A percentile compares a stretch with the other conserved stretches of the same genome.
Conservation (phyloP, 1,140 invertebrate species). For the Harpegnathos saltator region DNA sequence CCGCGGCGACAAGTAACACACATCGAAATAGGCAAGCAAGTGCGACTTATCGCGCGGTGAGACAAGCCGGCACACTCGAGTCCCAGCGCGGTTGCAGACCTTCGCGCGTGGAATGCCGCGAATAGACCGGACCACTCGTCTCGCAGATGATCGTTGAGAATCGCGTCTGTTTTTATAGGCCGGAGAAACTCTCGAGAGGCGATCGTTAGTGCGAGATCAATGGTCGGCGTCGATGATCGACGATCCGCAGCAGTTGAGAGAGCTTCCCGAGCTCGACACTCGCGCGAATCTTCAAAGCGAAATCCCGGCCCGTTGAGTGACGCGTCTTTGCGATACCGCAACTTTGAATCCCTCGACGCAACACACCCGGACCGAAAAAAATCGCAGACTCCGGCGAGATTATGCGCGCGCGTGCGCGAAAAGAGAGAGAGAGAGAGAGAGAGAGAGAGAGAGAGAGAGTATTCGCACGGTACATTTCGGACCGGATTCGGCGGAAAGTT, state of each 20-base stretch:
- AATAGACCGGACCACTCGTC: constrained; percentile 29
- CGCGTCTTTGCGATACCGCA: constrained; percentile 13
- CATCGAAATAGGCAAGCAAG: not conserved
- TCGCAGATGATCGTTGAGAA: constrained; percentile 17
- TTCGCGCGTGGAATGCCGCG: constrained; percentile 7
- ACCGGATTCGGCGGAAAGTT: too few relatives aligned
- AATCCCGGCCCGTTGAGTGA: constrained; percentile 27
- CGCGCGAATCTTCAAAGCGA: constrained; percentile 34
- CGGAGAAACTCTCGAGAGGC: constrained; percentile 46
- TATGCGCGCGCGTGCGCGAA: not conserved
- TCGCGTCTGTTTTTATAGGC: constrained; percentile 47
- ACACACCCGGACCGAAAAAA: constrained; percentile 5
- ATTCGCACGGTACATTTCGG: not conserved
- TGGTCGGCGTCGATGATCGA: constrained; percentile 43
- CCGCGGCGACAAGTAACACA: too few relatives aligned
- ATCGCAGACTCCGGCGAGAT: constrained; percentile 12
- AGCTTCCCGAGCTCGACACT: constrained; percentile 29
- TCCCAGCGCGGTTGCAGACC: not conserved
- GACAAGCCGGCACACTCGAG: not conserved
- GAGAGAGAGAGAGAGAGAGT: too few relatives aligned
- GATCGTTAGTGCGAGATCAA: constrained; percentile 53
- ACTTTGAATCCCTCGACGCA: not conserved
- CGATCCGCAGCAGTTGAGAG: constrained; percentile 44
- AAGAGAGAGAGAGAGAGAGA: too few relatives aligned
- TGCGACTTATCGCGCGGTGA: not conserved